phyloP scores from a whole-genome alignment of 2,113 vertebrate genomes.

The Hemiscyllium ocellatum region DNA sequence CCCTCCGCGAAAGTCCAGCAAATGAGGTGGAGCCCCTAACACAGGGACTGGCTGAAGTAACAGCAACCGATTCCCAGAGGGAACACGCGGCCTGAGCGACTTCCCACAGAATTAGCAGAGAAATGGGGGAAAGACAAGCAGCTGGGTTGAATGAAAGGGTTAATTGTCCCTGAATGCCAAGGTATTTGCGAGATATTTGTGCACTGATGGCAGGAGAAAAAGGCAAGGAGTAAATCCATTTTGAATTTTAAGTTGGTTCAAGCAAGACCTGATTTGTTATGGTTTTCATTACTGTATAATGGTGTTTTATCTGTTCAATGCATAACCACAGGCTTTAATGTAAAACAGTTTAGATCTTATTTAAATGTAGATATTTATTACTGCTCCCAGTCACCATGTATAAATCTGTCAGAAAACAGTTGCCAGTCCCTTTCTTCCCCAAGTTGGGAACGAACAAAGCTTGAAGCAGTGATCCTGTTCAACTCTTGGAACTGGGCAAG shows the following conservation, averaged over 20 bases:
- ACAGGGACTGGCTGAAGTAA: neutral
- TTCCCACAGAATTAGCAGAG: neutral
- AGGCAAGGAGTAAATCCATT: conserved; percentile 11
- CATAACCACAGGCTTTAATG: conserved; percentile 33
- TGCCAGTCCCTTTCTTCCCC: neutral
- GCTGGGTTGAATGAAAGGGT: neutral
- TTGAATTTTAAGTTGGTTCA: conserved; percentile 32
- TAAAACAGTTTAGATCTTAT: conserved; percentile 36
- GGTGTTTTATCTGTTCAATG: conserved; percentile 33
- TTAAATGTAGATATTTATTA: conserved; percentile 37
- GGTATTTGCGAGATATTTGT: neutral
- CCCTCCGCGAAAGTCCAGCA: neutral
- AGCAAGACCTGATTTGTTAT: conserved; percentile 28
- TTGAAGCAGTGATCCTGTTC: neutral
- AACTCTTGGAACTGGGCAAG: neutral
- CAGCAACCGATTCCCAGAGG: neutral
- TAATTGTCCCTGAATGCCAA: neutral
- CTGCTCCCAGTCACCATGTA: neutral
- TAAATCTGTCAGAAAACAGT: neutral
- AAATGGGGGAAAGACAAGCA: neutral
- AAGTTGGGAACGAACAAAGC: neutral
- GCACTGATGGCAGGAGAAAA: neutral
- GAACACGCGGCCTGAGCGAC: neutral
- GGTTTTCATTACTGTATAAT: conserved; percentile 31
- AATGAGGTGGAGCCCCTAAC: too few species aligned